These are phyloP conservation scores for Odontophorus gujanensis DNA, from an alignment of 2,113 vertebrate genomes.

Conservation along the genomic window DNA sequence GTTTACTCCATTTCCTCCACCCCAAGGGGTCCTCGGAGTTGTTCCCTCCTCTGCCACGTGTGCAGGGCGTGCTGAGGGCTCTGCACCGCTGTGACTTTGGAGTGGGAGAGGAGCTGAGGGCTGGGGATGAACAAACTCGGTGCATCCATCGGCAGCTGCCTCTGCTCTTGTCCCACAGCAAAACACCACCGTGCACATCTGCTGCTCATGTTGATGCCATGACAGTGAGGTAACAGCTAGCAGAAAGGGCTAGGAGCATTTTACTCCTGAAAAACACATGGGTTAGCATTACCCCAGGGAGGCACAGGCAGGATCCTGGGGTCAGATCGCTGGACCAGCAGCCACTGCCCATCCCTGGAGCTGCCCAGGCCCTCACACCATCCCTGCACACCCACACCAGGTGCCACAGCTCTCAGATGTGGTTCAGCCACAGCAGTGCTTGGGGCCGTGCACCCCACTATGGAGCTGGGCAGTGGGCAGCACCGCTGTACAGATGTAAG, in stretches of 20 bases:
- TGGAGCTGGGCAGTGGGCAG: background rate
- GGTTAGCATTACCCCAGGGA: rapidly evolving
- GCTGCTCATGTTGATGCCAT: background rate
- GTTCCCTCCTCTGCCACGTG: background rate
- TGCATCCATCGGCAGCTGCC: background rate
- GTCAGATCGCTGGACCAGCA: background rate
- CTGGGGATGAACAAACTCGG: rapidly evolving
- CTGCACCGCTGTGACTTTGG: background rate
- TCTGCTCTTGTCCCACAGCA: background rate
- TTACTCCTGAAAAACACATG: background rate
- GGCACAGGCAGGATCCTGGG: background rate
- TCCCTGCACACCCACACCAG: background rate
- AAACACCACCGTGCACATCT: background rate
- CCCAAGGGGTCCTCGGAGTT: background rate
- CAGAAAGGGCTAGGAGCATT: background rate
- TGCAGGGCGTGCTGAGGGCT: background rate
- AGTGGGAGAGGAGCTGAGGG: background rate
- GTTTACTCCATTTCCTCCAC: background rate
- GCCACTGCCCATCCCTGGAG: background rate
- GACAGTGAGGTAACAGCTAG: background rate
- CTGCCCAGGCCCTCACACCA: background rate
- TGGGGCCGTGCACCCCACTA: background rate
- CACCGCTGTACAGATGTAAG: slow-evolving; percentile 43
- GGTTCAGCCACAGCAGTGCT: background rate
- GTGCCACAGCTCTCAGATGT: background rate